Evolutionary conservation across 2,113 vertebrate genomes (phyloP).

Genomic region (Colistium nudipinnis): DNA sequence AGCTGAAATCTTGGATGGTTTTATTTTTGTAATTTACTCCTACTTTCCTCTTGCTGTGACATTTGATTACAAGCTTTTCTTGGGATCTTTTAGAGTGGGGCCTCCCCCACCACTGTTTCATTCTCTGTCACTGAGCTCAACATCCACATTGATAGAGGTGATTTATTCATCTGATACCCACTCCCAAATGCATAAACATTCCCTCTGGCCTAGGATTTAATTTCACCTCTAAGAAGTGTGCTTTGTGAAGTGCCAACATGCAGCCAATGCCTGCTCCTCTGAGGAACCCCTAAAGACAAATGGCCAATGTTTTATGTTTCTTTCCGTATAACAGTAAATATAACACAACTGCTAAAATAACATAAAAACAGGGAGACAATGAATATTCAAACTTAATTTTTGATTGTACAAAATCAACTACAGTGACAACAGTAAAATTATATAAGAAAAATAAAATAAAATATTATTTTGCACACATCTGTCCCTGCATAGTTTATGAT

Average conservation of each 20-base stretch:
- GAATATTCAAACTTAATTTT: too few species aligned
- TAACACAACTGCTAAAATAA: too few species aligned
- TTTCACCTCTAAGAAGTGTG: slow-evolving; percentile 64
- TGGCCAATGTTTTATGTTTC: too few species aligned
- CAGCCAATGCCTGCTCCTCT: too few species aligned
- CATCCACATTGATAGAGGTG: slow-evolving; percentile 62
- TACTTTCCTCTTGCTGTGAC: slow-evolving; percentile 59
- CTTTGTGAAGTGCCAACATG: slow-evolving; percentile 21
- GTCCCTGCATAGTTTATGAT: too few species aligned
- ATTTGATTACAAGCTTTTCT: slow-evolving; percentile 71
- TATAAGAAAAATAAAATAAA: too few species aligned
- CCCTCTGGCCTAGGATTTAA: slow-evolving; percentile 60
- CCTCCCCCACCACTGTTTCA: slow-evolving; percentile 41
- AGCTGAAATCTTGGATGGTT: slow-evolving; percentile 62
- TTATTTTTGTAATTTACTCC: slow-evolving; percentile 73
- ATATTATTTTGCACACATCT: too few species aligned
- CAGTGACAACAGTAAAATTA: too few species aligned
- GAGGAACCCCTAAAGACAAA: too few species aligned
- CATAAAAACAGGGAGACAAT: too few species aligned
- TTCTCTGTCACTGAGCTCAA: slow-evolving; percentile 58
- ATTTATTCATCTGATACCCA: slow-evolving; percentile 64
- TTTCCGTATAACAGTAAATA: too few species aligned
- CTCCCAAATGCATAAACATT: slow-evolving; percentile 55
- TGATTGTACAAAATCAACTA: too few species aligned
- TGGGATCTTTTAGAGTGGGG: slow-evolving; percentile 61